Percentiles rank a stretch among this genome's conserved stretches.
These are phyloP conservation scores for Macrotrachela quadricornifera DNA, from an alignment of 1,140 invertebrate genomes.

Conservation along the genomic window DNA sequence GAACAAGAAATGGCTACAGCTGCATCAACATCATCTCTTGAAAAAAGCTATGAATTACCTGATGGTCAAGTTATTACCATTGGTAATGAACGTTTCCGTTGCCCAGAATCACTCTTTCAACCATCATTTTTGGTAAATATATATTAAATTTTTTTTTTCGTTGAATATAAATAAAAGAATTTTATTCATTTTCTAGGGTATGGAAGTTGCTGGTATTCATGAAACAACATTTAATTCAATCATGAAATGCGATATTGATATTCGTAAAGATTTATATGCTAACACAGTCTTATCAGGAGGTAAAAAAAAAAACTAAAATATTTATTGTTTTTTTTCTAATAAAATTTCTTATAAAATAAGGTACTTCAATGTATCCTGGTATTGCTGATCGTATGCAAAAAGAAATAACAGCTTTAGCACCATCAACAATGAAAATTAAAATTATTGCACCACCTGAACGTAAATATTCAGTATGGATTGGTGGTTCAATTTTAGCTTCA, in stretches of 20 bases:
- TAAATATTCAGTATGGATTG: slow-evolving; percentile 12
- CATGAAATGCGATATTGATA: slow-evolving; percentile 85
- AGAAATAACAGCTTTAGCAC: slow-evolving; percentile 23
- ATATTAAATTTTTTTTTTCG: no score
- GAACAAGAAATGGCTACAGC: slow-evolving; percentile 84
- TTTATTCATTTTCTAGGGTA: no score
- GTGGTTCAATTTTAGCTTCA: slow-evolving; percentile 32
- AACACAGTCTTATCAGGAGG: slow-evolving; percentile 23
- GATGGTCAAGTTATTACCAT: slow-evolving; percentile 84
- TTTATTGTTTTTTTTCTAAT: no score
- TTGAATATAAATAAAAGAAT: no score
- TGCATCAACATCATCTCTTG: slow-evolving; percentile 62
- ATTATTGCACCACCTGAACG: slow-evolving; percentile 36
- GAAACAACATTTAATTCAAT: slow-evolving; percentile 34
- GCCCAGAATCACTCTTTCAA: slow-evolving; percentile 82
- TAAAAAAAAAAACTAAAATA: slow-evolving; percentile 13
- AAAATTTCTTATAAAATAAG: no score
- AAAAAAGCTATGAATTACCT: slow-evolving; percentile 70
- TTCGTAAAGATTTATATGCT: slow-evolving; percentile 41
- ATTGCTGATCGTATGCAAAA: slow-evolving; percentile 16
- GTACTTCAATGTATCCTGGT: slow-evolving; percentile 5
- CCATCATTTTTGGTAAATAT: slow-evolving; percentile 13
- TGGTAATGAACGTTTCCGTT: slow-evolving; percentile 80
- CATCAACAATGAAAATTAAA: slow-evolving; percentile 40
- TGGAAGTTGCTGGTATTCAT: slow-evolving; percentile 18